Conservation (phyloP, 2,797 vertebrate species). For the Tokudaia tokunoshimensis region DNA sequence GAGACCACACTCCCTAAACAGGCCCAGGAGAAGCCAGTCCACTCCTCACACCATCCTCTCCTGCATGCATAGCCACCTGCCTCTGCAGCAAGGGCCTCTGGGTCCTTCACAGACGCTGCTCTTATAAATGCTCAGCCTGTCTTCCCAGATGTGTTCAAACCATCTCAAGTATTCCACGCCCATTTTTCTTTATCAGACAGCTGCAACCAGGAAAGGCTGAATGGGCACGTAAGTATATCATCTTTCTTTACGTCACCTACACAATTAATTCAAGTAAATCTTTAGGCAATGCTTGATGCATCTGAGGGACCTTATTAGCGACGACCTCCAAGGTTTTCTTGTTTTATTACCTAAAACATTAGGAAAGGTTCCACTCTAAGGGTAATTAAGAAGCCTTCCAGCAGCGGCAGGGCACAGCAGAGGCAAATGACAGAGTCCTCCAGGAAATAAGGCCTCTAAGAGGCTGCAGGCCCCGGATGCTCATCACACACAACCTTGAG, state of each 20-base stretch:
- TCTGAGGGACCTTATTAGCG: slow-evolving; percentile 48
- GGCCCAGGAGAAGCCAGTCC: too few relatives aligned
- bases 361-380: slow-evolving; percentile 46
- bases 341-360: slow-evolving; percentile 61
- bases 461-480: background rate
- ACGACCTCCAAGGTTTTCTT: slow-evolving; percentile 60
- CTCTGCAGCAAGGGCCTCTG: background rate
- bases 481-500: background rate
- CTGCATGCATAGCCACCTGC: accelerated
- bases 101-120: background rate
- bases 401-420: background rate
- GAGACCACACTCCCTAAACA: background rate
- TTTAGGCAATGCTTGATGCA: slow-evolving; percentile 40
- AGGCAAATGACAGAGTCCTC: background rate
- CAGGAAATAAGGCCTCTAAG: background rate
- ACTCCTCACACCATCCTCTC: accelerated
- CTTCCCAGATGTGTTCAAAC: background rate
- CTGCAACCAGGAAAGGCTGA: background rate
- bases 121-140: background rate
- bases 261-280: slow-evolving; percentile 78
- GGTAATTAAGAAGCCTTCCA: slow-evolving; percentile 27
- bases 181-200: slow-evolving; percentile 48
- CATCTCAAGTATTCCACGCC: slow-evolving; percentile 27
- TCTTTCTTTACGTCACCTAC: slow-evolving; percentile 63
- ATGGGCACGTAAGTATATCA: background rate